Evolutionary conservation across 2,113 vertebrate genomes (phyloP).

Genomic region (Silurus meridionalis): DNA sequence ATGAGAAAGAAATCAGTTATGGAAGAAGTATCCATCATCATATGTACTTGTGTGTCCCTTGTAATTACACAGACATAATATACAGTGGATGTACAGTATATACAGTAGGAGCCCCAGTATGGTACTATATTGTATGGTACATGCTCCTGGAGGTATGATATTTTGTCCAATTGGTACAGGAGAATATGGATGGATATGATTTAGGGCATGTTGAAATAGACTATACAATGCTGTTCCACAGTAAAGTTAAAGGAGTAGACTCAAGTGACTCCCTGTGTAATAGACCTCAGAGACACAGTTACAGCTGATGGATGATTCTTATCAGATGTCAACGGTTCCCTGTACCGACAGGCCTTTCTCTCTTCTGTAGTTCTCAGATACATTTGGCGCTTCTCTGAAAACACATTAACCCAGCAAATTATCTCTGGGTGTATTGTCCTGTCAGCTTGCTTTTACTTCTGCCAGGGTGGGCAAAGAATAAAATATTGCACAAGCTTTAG

Average conservation of each 20-base stretch:
- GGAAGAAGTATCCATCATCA: neutral
- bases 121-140: neutral
- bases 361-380: neutral
- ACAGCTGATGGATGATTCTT: constrained; percentile 42
- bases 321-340: constrained; percentile 37
- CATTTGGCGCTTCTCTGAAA: constrained; percentile 15
- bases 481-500: constrained; percentile 20
- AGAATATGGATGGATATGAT: neutral
- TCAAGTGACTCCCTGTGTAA: constrained; percentile 26
- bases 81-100: neutral
- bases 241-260: neutral
- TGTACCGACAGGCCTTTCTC: neutral
- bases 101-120: neutral
- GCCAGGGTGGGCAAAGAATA: neutral
- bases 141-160: neutral
- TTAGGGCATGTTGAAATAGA: neutral
- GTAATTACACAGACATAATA: constrained; percentile 10
- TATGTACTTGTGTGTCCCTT: neutral
- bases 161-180: neutral
- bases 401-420: constrained; percentile 5
- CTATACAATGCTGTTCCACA: constrained; percentile 11
- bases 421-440: constrained; percentile 18
- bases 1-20: neutral
- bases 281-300: constrained; percentile 20
- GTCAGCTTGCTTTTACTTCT: neutral